Conservation (phyloP, 2,888 invertebrate genomes). For the Venusia cambrica region DNA sequence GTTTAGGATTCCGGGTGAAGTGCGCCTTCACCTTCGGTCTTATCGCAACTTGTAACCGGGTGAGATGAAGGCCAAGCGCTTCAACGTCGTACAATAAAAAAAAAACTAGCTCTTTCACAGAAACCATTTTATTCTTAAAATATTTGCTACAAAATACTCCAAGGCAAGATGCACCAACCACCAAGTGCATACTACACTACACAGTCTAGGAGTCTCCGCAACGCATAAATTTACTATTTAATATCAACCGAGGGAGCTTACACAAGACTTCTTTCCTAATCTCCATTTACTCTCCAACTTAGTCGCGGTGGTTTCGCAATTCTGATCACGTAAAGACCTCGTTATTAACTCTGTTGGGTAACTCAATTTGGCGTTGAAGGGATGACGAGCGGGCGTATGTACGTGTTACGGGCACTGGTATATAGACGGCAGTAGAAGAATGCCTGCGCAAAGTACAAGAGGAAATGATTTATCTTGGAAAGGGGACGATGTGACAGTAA, state of each 20-base stretch:
- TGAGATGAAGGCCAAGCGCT: no score
- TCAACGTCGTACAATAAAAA: no score
- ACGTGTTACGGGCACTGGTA: conserved; percentile 57
- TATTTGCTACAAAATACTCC: no score
- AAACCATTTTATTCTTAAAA: no score
- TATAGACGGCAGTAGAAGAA: conserved; percentile 37
- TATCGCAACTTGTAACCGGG: no score
- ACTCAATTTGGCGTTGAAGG: conserved; percentile 70
- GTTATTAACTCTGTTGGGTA: conserved; percentile 72
- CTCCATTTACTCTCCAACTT: conserved; percentile 45
- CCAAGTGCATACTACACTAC: no score
- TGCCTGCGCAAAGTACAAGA: conserved; percentile 39
- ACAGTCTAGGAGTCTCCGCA: conserved; percentile 26
- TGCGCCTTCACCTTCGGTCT: no score
- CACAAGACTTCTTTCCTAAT: conserved; percentile 43
- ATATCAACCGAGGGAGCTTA: conserved; percentile 49
- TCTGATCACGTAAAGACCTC: conserved; percentile 60
- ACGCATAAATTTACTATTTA: conserved; percentile 47
- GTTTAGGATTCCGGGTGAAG: no score
- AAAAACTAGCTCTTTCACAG: no score
- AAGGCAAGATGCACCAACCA: no score
- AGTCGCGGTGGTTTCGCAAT: conserved; percentile 43
- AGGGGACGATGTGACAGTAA: no score
- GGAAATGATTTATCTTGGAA: conserved; percentile 8
- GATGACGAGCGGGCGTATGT: conserved; percentile 60